Conservation (phyloP, 2,797 vertebrate genomes). For the Thamnophis elegans region DNA sequence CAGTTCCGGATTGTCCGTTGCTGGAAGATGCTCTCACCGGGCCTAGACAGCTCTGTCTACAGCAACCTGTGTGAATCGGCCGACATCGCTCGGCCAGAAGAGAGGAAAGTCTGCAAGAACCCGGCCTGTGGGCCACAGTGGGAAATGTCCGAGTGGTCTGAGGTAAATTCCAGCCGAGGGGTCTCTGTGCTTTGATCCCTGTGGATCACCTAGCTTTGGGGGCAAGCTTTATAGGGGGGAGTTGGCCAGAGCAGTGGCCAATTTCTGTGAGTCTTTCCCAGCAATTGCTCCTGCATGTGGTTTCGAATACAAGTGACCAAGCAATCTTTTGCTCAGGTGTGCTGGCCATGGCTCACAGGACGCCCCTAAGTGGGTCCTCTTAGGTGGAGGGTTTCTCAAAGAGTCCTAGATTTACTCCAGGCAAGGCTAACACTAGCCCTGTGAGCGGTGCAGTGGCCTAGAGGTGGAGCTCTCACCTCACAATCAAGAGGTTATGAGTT, state of each 20-base stretch:
- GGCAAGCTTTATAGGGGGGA: not conserved
- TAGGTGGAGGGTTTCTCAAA: not conserved
- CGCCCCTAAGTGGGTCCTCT: not conserved
- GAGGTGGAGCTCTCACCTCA: too few relatives aligned
- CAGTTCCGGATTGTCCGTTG: conserved; percentile 95
- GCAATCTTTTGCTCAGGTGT: not conserved
- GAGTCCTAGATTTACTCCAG: not conserved
- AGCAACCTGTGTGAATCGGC: conserved; percentile 90
- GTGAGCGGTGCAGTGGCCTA: too few relatives aligned
- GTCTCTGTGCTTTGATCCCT: not conserved
- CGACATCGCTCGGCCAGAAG: conserved; percentile 85
- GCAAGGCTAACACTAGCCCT: not conserved
- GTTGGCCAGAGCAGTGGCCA: not conserved
- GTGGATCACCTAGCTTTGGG: not conserved
- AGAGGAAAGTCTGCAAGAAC: conserved; percentile 89
- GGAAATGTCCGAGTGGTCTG: conserved; percentile 97
- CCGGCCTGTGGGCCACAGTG: conserved; percentile 94
- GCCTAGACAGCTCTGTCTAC: conserved; percentile 96
- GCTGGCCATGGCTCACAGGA: not conserved
- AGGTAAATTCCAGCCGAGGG: conserved; percentile 72
- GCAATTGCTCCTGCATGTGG: not conserved
- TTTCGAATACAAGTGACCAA: not conserved
- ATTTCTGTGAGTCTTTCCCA: not conserved
- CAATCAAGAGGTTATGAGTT: not conserved
- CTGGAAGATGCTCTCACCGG: conserved; percentile 98